Base-by-base conservation (phyloP, 2,113 vertebrate species). In the Gavia stellata region DNA sequence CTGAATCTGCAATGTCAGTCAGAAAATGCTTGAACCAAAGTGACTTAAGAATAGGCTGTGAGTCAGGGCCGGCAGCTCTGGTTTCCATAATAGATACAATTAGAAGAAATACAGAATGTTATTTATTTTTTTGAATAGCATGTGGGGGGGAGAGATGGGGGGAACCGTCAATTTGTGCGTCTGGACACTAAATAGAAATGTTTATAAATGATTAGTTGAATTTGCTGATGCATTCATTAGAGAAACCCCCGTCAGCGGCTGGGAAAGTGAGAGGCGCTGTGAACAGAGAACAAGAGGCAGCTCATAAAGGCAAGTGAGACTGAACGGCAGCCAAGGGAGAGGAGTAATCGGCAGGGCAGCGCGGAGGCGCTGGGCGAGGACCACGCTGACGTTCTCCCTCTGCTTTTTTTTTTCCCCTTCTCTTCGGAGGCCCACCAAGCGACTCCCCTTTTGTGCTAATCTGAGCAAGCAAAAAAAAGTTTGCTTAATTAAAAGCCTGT, bases 281-380 rank as follows among this genome's bases (percentile, higher is more conserved):
- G 96, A 95, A 85, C 88, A 95, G 86, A 95, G 91, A 96, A 97
- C 93, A 97, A 97, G 97, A 91, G 95, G 93, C 93, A 93, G 96
- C 96, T 98, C 93, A 96, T 96, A 97, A 97, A 96, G 95, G 92
- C 93, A 92, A 96, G 83, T 38, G 96, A 97, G 97, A 97, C 96
- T 97, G 97, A 98, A 98, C 25, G 97, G 97, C 97, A 98, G 97
- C 97, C 97, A 98, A 97, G 80, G 94, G 82, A 96, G 97, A 77
- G 83, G 92, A 96, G 95, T 75, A 86, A 92, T 80, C 20, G 55
- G 68, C 91, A 47, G 90, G 94, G 97, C 96, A 97, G 91, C 5
- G 55, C 21, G 20, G 93, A 93, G 94, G 81, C 71, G 55, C 90
- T 89, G 95, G 78, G 96, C 75, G 78, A 96, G 88, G 83, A 94